Conservation (phyloP, 2,888 invertebrate genomes). For the Drosophila algonquin region DNA sequence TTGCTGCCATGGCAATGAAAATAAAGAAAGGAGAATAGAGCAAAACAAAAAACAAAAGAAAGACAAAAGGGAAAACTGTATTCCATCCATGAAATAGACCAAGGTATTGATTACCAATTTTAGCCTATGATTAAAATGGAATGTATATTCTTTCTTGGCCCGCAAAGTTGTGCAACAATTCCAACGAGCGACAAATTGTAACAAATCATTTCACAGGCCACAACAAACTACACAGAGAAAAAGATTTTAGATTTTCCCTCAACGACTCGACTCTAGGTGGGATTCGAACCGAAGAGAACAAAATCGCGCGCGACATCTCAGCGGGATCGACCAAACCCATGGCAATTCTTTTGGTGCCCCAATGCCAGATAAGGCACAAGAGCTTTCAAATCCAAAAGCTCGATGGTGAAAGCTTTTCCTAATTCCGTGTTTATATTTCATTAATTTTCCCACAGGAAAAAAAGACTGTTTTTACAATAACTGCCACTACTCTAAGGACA, state of each 20-base stretch:
- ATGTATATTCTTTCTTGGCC: constrained; percentile 74
- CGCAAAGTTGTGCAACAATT: constrained; percentile 56
- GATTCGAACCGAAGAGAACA: constrained; percentile 36
- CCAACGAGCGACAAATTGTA: constrained; percentile 61
- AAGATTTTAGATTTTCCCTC: background rate
- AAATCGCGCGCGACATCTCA: constrained; percentile 15
- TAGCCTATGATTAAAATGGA: constrained; percentile 82
- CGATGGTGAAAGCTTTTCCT: background rate
- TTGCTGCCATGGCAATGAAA: constrained; percentile 45
- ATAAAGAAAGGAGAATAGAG: constrained; percentile 15
- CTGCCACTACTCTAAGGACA: constrained; percentile 9
- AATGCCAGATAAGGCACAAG: constrained; percentile 13
- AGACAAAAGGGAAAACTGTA: constrained; percentile 56
- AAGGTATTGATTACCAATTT: constrained; percentile 67
- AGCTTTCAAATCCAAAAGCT: constrained; percentile 17
- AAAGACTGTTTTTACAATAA: constrained; percentile 1
- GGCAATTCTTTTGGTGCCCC: fast-evolving
- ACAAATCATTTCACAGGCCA: constrained; percentile 45
- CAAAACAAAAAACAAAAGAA: constrained; percentile 2
- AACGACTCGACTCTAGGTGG: background rate
- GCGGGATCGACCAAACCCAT: constrained; percentile 46
- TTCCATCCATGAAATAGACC: constrained; percentile 82
- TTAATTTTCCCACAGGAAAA: background rate
- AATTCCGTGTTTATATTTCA: background rate
- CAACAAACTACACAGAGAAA: constrained; percentile 8